These are phyloP conservation scores for Oceanodroma leucorhoa DNA, from an alignment of 2,797 vertebrate genomes.

Conservation along the genomic window DNA sequence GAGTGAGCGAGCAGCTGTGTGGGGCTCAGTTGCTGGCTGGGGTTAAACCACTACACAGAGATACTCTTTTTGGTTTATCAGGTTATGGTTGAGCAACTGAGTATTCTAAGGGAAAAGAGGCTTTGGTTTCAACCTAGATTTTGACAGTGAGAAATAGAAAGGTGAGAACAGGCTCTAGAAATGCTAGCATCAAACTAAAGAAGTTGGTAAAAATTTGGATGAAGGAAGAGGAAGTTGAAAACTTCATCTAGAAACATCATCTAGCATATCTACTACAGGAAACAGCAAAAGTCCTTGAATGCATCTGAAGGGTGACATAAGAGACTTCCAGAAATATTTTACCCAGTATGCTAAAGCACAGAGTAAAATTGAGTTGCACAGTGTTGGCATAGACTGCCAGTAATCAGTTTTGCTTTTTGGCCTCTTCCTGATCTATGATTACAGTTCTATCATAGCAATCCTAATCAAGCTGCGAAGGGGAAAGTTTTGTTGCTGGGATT, in stretches of 20 bases:
- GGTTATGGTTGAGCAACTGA: neutral
- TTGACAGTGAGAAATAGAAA: neutral
- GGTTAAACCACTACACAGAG: no score
- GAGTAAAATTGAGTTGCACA: rapidly evolving
- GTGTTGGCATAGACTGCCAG: neutral
- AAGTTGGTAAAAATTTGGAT: neutral
- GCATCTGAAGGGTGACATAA: neutral
- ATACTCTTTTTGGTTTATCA: neutral
- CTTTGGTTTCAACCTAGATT: neutral
- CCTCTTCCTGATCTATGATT: neutral
- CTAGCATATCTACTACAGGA: neutral
- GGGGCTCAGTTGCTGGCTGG: no score
- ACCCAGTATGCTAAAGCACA: neutral
- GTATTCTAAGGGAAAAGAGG: neutral
- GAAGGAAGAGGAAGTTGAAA: neutral
- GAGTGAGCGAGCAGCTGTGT: no score
- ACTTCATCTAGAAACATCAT: neutral
- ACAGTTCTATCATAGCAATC: neutral
- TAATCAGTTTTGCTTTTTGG: neutral
- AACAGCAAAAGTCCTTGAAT: neutral
- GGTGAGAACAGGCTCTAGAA: neutral
- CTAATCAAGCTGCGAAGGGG: neutral
- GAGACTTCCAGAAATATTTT: neutral
- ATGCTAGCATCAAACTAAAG: neutral
- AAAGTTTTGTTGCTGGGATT: neutral